These are phyloP conservation scores for Drosophila kanekoi DNA, from an alignment of 2,888 invertebrate species.

Conservation along the genomic window DNA sequence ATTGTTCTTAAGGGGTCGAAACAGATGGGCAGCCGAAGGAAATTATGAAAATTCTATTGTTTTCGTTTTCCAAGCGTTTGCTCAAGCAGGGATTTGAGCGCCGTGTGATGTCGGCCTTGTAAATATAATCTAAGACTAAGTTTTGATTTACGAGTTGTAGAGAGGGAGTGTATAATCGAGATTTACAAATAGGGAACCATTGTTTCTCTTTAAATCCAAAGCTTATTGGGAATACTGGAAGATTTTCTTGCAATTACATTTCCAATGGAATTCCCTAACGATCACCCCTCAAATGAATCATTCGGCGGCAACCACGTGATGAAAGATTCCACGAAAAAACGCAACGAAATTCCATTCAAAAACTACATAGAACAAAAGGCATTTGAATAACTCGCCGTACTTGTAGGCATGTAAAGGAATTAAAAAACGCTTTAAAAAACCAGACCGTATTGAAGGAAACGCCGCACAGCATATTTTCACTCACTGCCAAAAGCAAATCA, in stretches of 20 bases:
- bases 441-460: constrained; percentile 28
- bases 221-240: constrained; percentile 49
- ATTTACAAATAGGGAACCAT: not conserved
- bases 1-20: constrained; percentile 57
- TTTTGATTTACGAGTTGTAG: constrained; percentile 28
- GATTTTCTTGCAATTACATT: constrained; percentile 19
- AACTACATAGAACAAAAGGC: constrained; percentile 53
- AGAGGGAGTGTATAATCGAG: not conserved
- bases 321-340: constrained; percentile 9
- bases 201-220: not conserved
- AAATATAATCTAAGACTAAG: constrained; percentile 41
- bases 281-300: constrained; percentile 57
- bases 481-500: constrained; percentile 49
- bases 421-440: constrained; percentile 72
- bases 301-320: constrained; percentile 48
- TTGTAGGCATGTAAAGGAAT: constrained; percentile 66
- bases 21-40: constrained; percentile 53
- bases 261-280: constrained; percentile 42
- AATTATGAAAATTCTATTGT: constrained; percentile 71
- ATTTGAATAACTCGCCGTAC: constrained; percentile 63
- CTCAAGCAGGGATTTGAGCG: constrained; percentile 34
- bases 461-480: constrained; percentile 32
- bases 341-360: constrained; percentile 43
- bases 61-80: constrained; percentile 48
- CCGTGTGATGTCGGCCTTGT: constrained; percentile 38